Base-by-base conservation (phyloP, 2,888 invertebrate genomes). In the Leptinotarsa peninsularis region DNA sequence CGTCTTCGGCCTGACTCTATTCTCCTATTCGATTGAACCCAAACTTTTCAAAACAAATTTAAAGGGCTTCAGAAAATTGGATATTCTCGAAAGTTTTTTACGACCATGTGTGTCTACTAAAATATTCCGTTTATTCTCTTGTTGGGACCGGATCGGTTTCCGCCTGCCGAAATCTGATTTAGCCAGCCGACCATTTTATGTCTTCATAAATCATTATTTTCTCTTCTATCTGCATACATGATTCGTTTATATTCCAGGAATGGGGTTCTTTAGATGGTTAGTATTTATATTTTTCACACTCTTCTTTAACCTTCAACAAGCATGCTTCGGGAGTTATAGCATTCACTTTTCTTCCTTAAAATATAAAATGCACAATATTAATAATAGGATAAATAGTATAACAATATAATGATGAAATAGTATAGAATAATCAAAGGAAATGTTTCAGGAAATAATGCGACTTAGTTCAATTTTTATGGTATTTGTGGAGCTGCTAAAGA, bases 1-100 rank as follows among this genome's bases (percentile, higher is more conserved):
- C 43, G 18, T 33, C 63, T 13, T 23, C 15, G 33, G n/a, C 33
- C 63, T 33, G 33, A 43, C 63, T 63, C n/a, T 7, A n/a, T 33
- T 18, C 43, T n/a, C 33, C 63, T 63, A 15, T 63, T 13, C 70
- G 33, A 49, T 60, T 49, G 49, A 58, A 50, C 43, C 70, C 18
- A 49, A 58, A 56, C 70, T 70, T 70, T 60, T 27, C 70, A 58
- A 70, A 52, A 70, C 70, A 58, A 58, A 60, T 49, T n/a, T 49
- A 27, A 66, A 71, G 50, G 69, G 49, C 70, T 72, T 67, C 33
- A 66, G 18, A 71, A 67, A 72, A 72, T 72, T 73, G 76, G 72
- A 73, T 70, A 49, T 69, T 18, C 69, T 70, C 54, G 23, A 50
- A 73, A 76, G 52, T 67, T 76, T 73, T 33, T 76, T 73, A 73